A percentile compares a stretch with the other conserved stretches of the same genome.
These are phyloP conservation scores for Chaenogobius annularis DNA, from an alignment of 2,113 vertebrate species.

Conservation along the genomic window DNA sequence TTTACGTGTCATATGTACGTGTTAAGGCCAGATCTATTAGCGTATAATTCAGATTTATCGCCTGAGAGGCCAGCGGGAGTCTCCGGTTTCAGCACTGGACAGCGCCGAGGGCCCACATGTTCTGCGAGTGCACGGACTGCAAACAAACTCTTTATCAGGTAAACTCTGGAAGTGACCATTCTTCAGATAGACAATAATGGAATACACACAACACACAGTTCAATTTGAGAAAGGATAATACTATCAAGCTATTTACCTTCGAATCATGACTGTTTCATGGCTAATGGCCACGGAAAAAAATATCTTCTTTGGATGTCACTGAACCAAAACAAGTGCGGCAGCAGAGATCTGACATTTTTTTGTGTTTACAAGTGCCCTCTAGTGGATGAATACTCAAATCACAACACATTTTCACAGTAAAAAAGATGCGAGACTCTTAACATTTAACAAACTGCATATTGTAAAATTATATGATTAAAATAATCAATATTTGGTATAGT, in stretches of 20 bases:
- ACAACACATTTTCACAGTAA: background rate
- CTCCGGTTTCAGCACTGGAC: constrained; percentile 63
- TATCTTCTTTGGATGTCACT: background rate
- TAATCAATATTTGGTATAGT: background rate
- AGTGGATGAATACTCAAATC: constrained; percentile 36
- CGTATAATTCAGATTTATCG: constrained; percentile 43
- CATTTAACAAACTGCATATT: no score
- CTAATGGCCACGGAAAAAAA: background rate
- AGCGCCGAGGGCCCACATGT: constrained; percentile 38
- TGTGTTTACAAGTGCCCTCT: constrained; percentile 38
- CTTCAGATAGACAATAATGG: background rate
- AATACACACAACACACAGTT: background rate
- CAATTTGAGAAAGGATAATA: background rate
- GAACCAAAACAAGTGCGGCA: background rate
- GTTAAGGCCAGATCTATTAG: constrained; percentile 11
- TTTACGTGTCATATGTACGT: constrained; percentile 31
- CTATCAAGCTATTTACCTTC: background rate
- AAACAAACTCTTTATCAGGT: background rate
- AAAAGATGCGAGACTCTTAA: background rate
- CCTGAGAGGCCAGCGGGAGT: constrained; percentile 14
- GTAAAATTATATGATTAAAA: background rate
- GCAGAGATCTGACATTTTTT: background rate
- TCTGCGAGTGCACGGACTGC: constrained; percentile 7
- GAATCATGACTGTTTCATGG: background rate
- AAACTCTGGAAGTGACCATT: background rate